Evolutionary conservation across 2,113 vertebrate species (phyloP).

Genomic region (Pelmatolapia mariae): DNA sequence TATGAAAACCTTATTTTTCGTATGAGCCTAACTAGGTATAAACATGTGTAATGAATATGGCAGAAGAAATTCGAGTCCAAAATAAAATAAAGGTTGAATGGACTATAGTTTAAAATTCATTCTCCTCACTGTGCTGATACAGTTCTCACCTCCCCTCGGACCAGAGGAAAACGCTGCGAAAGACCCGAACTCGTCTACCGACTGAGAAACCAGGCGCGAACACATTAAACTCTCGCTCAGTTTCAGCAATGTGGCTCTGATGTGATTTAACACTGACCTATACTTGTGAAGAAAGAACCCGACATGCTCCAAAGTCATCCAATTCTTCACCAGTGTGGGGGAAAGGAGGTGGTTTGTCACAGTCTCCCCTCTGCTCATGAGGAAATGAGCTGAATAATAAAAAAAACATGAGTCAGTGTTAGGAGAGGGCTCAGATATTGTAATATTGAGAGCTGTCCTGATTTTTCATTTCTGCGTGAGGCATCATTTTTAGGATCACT

Average conservation of each 20-base stretch:
- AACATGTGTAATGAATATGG: not conserved
- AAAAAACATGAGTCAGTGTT: not conserved
- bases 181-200: not conserved
- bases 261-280: slow-evolving; percentile 3
- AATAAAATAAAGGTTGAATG: not conserved
- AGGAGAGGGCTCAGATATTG: not conserved
- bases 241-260: not conserved
- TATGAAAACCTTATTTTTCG: not conserved
- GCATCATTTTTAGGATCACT: not conserved
- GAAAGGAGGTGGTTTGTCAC: not conserved
- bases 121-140: not conserved
- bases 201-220: not conserved
- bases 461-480: rapidly evolving
- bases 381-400: not conserved
- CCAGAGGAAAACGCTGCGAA: not conserved
- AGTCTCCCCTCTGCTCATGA: not conserved
- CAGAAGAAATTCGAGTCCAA: not conserved
- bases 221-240: not conserved
- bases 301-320: not conserved
- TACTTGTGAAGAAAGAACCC: not conserved
- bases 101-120: not conserved
- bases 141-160: not conserved
- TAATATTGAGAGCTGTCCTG: not conserved
- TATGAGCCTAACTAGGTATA: not conserved
- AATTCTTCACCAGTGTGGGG: not conserved